Percentiles rank a stretch among this genome's conserved stretches.
These are phyloP conservation scores for Rambutsinella grinnellia DNA, from an alignment of 2,888 invertebrate genomes.

Conservation along the genomic window DNA sequence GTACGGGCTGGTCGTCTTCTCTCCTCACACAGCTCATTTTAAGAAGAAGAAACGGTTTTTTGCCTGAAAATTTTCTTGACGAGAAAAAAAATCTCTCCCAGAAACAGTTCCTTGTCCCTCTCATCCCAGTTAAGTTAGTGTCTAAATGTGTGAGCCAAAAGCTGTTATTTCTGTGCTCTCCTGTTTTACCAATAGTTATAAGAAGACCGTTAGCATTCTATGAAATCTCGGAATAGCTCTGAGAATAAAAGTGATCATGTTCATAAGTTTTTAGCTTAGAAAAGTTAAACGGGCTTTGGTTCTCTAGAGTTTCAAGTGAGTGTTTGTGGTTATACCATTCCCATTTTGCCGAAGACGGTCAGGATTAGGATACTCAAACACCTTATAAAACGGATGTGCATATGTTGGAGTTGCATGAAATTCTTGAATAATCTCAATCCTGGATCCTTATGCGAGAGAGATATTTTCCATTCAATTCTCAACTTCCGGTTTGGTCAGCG, in stretches of 20 bases:
- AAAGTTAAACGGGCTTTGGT: neutral
- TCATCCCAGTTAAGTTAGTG: neutral
- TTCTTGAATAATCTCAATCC: too few relatives aligned
- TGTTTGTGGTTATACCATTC: neutral
- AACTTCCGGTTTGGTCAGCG: neutral
- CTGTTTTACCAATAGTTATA: neutral
- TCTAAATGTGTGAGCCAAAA: neutral
- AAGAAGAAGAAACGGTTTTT: neutral
- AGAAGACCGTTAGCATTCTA: conserved; percentile 8
- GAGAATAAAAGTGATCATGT: neutral
- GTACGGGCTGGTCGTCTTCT: conserved; percentile 39
- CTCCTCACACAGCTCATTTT: conserved; percentile 18
- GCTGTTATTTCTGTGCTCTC: neutral
- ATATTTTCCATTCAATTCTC: too few relatives aligned
- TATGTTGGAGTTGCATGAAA: too few relatives aligned
- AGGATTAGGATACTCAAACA: conserved; percentile 10
- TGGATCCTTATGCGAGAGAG: too few relatives aligned
- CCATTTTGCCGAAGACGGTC: neutral
- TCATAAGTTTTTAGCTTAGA: neutral
- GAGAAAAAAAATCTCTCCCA: conserved; percentile 32
- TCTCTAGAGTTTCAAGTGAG: neutral
- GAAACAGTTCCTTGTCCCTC: conserved; percentile 36
- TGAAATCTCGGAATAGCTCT: neutral
- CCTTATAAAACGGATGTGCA: too few relatives aligned
- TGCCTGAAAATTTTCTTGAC: conserved; percentile 23